Evolutionary conservation across 1,140 invertebrate genomes (phyloP).

Genomic region (Diprion similis): DNA sequence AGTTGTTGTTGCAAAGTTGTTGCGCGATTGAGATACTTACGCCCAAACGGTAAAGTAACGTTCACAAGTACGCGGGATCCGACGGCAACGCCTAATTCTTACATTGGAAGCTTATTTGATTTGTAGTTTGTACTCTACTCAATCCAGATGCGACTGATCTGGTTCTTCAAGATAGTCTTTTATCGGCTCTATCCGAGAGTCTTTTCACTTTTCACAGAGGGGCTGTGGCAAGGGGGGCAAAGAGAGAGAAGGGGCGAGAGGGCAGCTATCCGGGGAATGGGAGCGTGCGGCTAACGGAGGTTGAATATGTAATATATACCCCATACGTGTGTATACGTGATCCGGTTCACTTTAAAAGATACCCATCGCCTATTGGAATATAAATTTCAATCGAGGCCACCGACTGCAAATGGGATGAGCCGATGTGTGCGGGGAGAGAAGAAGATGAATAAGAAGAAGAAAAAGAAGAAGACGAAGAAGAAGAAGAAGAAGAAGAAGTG

Average conservation of each 20-base stretch:
- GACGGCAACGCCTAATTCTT: neutral
- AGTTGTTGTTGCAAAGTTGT: too few species aligned
- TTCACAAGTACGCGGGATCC: neutral
- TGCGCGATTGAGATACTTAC: too few species aligned
- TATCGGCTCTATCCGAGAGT: too few species aligned
- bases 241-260: slow-evolving; percentile 9
- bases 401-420: slow-evolving; percentile 43
- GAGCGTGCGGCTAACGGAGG: slow-evolving; percentile 13
- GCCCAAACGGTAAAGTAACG: too few species aligned
- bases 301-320: neutral
- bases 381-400: slow-evolving; percentile 51
- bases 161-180: too few species aligned
- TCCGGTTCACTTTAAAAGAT: slow-evolving; percentile 5
- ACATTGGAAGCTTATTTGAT: too few species aligned
- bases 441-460: neutral
- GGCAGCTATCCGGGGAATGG: slow-evolving; percentile 19
- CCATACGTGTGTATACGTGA: slow-evolving; percentile 15
- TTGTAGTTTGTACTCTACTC: too few species aligned
- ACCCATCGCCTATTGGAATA: slow-evolving; percentile 25
- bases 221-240: neutral
- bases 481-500: slow-evolving; percentile 41
- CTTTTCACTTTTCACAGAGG: too few species aligned
- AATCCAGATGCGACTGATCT: too few species aligned
- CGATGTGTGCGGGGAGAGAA: slow-evolving; percentile 42
- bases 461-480: slow-evolving; percentile 22